Percentiles rank a stretch among this genome's conserved stretches.
phyloP scores from a whole-genome alignment of 2,113 vertebrate species.

The Sinocyclocheilus anshuiensis region DNA sequence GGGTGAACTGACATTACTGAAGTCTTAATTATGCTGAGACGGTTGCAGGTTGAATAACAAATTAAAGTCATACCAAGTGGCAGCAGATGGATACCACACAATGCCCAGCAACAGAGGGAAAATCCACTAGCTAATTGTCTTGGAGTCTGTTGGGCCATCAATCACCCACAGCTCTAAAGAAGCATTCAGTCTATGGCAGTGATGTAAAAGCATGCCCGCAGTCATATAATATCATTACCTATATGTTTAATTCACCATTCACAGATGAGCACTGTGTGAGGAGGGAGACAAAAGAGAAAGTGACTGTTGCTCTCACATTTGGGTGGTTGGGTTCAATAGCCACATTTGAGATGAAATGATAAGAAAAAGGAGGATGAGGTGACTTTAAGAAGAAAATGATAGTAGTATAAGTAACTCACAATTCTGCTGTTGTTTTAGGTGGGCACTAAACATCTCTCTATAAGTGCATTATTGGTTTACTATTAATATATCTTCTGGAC shows the following conservation, averaged over 20 bases:
- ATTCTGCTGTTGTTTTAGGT: neutral
- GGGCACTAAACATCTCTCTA: neutral
- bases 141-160: constrained; percentile 78
- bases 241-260: constrained; percentile 33
- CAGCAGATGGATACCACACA: constrained; percentile 66
- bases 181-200: constrained; percentile 68
- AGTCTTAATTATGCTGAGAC: constrained; percentile 68
- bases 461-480: neutral
- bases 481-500: neutral
- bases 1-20: constrained; percentile 57
- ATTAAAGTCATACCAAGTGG: constrained; percentile 71
- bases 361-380: neutral
- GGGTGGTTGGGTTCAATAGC: constrained; percentile 22
- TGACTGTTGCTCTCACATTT: neutral
- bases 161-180: constrained; percentile 72
- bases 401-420: neutral
- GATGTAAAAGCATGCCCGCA: constrained; percentile 69
- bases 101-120: constrained; percentile 66
- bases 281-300: neutral
- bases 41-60: constrained; percentile 72
- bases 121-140: constrained; percentile 78
- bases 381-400: neutral
- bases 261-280: constrained; percentile 38
- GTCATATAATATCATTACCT: constrained; percentile 64
- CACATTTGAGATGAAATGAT: constrained; percentile 3